Conservation (phyloP, 2,888 invertebrate species). For the Incurvaria masculella region DNA sequence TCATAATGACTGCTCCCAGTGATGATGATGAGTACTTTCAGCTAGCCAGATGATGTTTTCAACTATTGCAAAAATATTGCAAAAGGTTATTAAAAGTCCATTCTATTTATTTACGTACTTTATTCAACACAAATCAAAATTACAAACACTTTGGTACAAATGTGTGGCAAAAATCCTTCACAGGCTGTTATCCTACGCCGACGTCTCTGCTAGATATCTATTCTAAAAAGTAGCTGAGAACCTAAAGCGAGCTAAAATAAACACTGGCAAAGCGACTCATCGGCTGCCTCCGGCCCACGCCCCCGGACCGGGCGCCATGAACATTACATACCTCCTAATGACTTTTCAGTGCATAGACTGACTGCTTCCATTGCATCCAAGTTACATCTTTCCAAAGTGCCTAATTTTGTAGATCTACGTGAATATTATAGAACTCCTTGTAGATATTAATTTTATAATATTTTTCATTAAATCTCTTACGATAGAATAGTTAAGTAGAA, state of each 20-base stretch:
- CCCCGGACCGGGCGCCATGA: no score
- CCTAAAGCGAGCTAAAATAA: constrained; percentile 36
- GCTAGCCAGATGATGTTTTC: no score
- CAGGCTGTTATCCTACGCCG: not conserved
- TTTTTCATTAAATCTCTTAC: not conserved
- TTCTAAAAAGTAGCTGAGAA: constrained; percentile 32
- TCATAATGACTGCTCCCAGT: no score
- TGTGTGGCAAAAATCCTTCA: constrained; percentile 4
- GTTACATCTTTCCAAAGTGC: not conserved
- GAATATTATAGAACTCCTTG: not conserved
- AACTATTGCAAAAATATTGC: constrained; percentile 1
- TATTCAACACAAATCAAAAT: constrained; percentile 54
- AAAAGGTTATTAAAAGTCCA: constrained; percentile 31
- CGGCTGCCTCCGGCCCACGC: not conserved
- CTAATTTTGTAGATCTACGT: not conserved
- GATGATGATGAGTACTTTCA: no score
- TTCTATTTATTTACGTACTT: constrained; percentile 47
- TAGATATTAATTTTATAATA: not conserved
- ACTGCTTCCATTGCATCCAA: not conserved
- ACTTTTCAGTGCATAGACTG: no score
- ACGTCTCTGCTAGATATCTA: not conserved
- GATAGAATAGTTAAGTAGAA: not conserved
- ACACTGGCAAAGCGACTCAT: not conserved
- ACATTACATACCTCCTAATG: no score
- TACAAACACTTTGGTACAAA: constrained; percentile 55